Conservation (phyloP, 2,888 invertebrate genomes). For the Carabus problematicus region DNA sequence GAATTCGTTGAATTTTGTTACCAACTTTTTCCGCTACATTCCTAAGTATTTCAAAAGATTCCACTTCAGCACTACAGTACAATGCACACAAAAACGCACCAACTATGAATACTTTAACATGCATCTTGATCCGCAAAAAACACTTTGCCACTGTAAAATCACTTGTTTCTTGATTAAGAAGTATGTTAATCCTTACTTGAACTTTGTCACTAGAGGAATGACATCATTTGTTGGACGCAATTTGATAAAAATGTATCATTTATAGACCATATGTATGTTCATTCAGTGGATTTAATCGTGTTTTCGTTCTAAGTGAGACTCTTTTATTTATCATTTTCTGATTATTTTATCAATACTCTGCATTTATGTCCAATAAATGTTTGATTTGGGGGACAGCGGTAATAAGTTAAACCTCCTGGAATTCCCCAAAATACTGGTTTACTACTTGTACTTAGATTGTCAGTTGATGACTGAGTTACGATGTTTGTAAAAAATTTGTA, state of each 20-base stretch:
- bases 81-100: slow-evolving; percentile 12
- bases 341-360: background rate
- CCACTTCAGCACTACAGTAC: slow-evolving; percentile 11
- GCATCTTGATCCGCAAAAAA: slow-evolving; percentile 7
- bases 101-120: slow-evolving; percentile 21
- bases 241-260: no score
- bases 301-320: slow-evolving; percentile 4
- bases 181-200: no score
- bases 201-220: no score
- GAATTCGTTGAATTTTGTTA: slow-evolving; percentile 12
- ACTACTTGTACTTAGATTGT: background rate
- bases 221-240: no score
- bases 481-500: no score
- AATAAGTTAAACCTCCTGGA: slow-evolving; percentile 16
- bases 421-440: slow-evolving; percentile 19
- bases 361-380: slow-evolving; percentile 15
- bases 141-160: no score
- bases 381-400: slow-evolving; percentile 11
- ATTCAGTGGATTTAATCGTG: background rate
- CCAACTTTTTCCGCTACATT: slow-evolving; percentile 14
- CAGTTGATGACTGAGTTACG: background rate
- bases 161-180: no score
- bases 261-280: no score
- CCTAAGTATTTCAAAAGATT: slow-evolving; percentile 27
- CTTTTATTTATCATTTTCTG: background rate